Evolutionary conservation across 2,113 vertebrate species (phyloP).

Genomic region (Eolophus roseicapilla): DNA sequence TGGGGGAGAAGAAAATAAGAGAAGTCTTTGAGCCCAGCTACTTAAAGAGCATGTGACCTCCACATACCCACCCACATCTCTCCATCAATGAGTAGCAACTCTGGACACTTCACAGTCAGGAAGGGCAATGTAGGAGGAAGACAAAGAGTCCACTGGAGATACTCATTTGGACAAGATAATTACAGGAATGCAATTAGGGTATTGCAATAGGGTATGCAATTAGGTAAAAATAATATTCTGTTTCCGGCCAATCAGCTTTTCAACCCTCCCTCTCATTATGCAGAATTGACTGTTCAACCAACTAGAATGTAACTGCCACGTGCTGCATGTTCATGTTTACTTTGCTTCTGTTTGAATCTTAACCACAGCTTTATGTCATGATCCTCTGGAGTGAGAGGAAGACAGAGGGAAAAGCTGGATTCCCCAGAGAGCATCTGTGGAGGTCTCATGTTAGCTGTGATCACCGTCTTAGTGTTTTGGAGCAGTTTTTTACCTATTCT

Average conservation of each 20-base stretch:
- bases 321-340: not conserved
- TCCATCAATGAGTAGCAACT: not conserved
- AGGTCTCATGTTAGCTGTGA: fast-evolving
- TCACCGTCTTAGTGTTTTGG: not conserved
- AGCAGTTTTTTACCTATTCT: not conserved
- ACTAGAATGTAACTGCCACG: not conserved
- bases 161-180: constrained; percentile 7
- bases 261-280: not conserved
- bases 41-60: not conserved
- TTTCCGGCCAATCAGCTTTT: not conserved
- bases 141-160: not conserved
- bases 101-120: not conserved
- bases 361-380: not conserved
- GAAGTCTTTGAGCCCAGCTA: not conserved
- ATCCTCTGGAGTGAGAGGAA: fast-evolving
- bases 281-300: not conserved
- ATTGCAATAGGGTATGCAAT: not conserved
- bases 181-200: not conserved
- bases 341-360: not conserved
- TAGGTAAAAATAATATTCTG: not conserved
- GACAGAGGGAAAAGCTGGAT: not conserved
- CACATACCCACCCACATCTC: not conserved
- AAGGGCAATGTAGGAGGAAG: not conserved
- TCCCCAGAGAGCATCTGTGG: too few species aligned
- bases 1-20: not conserved